Evolutionary conservation across 1,140 invertebrate species (phyloP).

Genomic region (Tetramorium parvispinum): DNA sequence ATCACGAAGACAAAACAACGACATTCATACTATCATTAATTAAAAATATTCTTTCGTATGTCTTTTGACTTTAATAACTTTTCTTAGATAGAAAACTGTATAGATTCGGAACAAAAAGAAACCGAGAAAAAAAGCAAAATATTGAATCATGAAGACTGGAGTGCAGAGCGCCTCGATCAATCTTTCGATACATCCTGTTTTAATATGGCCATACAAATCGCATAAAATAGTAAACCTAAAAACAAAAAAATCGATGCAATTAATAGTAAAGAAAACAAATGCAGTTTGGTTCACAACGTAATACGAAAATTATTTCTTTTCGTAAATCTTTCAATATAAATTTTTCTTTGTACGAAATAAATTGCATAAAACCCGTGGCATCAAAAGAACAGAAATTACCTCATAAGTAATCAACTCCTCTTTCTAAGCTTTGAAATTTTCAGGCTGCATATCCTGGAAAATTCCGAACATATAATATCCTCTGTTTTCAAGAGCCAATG

Average conservation of each 20-base stretch:
- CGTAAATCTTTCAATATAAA: background rate
- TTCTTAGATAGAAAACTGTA: background rate
- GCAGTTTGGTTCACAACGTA: background rate
- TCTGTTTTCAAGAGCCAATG: background rate
- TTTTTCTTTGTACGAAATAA: background rate
- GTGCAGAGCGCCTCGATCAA: background rate
- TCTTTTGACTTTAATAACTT: background rate
- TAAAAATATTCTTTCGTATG: background rate
- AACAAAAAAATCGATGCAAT: background rate
- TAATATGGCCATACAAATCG: background rate
- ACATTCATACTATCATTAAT: background rate
- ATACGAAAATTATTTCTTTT: background rate
- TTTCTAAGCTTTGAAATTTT: background rate
- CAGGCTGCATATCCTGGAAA: background rate
- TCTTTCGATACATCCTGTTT: background rate
- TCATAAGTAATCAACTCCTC: background rate
- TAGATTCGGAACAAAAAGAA: background rate
- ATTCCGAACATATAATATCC: background rate
- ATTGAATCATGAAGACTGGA: conserved; percentile 12
- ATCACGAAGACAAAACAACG: background rate
- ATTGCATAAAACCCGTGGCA: background rate
- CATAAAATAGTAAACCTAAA: background rate
- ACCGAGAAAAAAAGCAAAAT: background rate
- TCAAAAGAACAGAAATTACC: background rate
- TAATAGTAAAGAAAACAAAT: conserved; percentile 5